phyloP scores from a whole-genome alignment of 2,888 invertebrate species.

The Agonopterix alstromeriana region DNA sequence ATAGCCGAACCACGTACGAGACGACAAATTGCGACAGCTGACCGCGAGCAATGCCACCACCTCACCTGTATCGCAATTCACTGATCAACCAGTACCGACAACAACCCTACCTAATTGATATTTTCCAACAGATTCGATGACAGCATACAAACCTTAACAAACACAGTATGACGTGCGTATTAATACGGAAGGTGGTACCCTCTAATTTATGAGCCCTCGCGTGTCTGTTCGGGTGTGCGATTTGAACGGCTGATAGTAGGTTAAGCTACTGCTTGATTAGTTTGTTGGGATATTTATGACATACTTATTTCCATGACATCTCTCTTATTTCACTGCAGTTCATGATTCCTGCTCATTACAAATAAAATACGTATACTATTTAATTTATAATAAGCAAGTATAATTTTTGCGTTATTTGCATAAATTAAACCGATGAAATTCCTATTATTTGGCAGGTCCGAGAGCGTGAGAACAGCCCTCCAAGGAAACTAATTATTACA shows the following conservation, averaged over 20 bases:
- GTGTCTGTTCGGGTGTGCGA: no score
- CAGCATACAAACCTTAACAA: no score
- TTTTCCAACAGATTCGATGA: no score
- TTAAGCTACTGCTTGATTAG: no score
- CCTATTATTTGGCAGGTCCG: conserved; percentile 49
- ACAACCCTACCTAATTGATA: no score
- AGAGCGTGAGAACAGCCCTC: conserved; percentile 68
- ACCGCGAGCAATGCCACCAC: conserved; percentile 28
- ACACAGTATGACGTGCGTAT: no score
- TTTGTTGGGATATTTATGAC: no score
- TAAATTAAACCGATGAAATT: conserved; percentile 58
- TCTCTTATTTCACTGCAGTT: conserved; percentile 23
- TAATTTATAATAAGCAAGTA: not conserved
- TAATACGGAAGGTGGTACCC: no score
- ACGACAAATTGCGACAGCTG: conserved; percentile 59
- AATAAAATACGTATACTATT: conserved; percentile 11
- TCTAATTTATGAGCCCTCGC: no score
- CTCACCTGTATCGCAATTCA: no score
- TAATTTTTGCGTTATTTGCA: conserved; percentile 32
- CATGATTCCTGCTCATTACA: conserved; percentile 15
- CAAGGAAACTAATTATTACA: conserved; percentile 68
- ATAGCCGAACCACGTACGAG: conserved; percentile 58
- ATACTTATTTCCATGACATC: conserved; percentile 25
- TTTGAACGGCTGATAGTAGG: no score
- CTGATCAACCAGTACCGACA: no score